A percentile compares a stretch with the other conserved stretches of the same genome.
phyloP scores from a whole-genome alignment of 2,797 vertebrate genomes.

The Epinephelus awoara region DNA sequence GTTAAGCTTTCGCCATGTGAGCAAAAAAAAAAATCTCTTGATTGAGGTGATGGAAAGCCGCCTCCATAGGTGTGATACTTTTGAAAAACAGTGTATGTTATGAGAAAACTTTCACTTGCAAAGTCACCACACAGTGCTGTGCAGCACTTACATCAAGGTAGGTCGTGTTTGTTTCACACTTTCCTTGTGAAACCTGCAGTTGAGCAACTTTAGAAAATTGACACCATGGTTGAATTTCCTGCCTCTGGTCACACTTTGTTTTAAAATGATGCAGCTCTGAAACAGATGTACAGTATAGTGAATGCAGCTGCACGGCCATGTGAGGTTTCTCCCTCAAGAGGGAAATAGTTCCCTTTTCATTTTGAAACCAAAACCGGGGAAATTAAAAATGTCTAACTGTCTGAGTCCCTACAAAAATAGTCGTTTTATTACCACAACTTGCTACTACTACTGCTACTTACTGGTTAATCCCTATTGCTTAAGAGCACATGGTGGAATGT shows the following conservation, averaged over 20 bases:
- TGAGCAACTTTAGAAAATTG: neutral
- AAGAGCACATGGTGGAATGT: neutral
- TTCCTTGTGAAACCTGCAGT: too few relatives aligned
- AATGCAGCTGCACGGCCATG: neutral
- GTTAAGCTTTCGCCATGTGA: neutral
- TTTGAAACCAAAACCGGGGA: neutral
- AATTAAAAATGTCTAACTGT: neutral
- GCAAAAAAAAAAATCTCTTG: neutral
- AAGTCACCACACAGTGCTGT: neutral
- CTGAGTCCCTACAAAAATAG: constrained; percentile 3
- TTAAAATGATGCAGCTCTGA: neutral
- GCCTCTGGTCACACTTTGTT: constrained; percentile 1
- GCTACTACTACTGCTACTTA: neutral
- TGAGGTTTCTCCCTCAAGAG: too few relatives aligned
- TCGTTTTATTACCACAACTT: too few relatives aligned
- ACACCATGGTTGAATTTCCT: constrained; percentile 10
- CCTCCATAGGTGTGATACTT: too few relatives aligned
- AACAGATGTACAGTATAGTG: neutral
- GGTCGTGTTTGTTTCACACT: neutral
- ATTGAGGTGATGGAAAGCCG: neutral
- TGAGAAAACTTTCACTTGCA: too few relatives aligned
- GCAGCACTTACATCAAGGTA: neutral
- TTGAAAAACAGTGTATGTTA: neutral
- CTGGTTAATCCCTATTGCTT: neutral
- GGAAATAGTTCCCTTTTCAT: neutral